A percentile compares a stretch with the other conserved stretches of the same genome.
phyloP scores from a whole-genome alignment of 2,797 vertebrate genomes.

The Micropoecilia bifurca region DNA sequence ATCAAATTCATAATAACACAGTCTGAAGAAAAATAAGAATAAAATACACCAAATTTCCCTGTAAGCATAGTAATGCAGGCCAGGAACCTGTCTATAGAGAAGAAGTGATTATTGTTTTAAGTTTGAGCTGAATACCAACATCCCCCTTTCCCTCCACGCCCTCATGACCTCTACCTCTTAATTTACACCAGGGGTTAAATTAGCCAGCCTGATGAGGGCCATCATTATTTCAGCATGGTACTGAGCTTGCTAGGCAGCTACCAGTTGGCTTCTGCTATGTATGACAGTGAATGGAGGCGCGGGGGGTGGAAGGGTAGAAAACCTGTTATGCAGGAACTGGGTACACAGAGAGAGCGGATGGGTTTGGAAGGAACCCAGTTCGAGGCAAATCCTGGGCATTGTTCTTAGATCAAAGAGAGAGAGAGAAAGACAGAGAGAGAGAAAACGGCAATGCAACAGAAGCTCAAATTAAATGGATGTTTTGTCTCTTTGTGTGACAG shows the following conservation, averaged over 20 bases:
- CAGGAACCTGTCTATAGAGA: constrained; percentile 33
- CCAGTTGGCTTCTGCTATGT: constrained; percentile 27
- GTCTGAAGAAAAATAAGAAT: constrained; percentile 34
- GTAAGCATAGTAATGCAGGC: constrained; percentile 56
- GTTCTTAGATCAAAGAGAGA: constrained; percentile 67
- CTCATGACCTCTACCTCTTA: constrained; percentile 49
- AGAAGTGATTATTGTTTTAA: constrained; percentile 61
- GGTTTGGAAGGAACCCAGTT: constrained; percentile 42
- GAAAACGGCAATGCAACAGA: constrained; percentile 61
- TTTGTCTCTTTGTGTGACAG: constrained; percentile 66
- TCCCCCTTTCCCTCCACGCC: neutral
- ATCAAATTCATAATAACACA: constrained; percentile 69
- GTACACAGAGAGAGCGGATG: constrained; percentile 25
- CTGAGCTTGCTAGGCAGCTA: constrained; percentile 16
- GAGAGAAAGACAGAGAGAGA: constrained; percentile 15
- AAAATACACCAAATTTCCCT: constrained; percentile 58
- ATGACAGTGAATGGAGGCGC: neutral
- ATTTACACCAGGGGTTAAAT: constrained; percentile 69
- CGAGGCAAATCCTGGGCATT: constrained; percentile 54
- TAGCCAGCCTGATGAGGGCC: constrained; percentile 52
- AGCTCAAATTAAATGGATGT: constrained; percentile 64
- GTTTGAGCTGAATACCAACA: constrained; percentile 26
- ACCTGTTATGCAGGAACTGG: constrained; percentile 57
- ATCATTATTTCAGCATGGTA: constrained; percentile 57
- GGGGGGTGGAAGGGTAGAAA: constrained; percentile 38